A percentile compares a stretch with the other conserved stretches of the same genome.
Evolutionary conservation across 2,888 invertebrate species (phyloP).

Genomic region (Callyntrura sp.): DNA sequence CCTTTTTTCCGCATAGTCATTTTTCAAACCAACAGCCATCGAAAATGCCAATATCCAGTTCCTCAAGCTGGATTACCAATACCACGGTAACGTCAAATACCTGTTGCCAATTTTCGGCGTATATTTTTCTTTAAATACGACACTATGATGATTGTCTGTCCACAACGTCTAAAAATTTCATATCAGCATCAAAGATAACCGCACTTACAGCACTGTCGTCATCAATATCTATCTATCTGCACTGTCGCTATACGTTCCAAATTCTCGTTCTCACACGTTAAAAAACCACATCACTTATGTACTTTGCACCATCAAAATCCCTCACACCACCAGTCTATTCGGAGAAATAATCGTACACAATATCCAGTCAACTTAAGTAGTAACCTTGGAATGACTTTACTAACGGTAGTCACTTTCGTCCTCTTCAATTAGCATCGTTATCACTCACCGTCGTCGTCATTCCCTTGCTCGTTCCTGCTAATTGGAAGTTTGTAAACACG

Average conservation of each 20-base stretch:
- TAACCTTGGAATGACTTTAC: constrained; percentile 37
- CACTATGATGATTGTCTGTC: background rate
- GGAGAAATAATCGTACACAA: background rate
- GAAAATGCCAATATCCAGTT: constrained; percentile 24
- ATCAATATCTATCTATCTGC: background rate
- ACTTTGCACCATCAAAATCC: background rate
- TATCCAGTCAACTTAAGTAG: background rate
- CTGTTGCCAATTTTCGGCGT: background rate
- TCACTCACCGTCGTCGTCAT: constrained; percentile 44
- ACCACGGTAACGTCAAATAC: constrained; percentile 4
- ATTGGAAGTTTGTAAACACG: constrained; percentile 33
- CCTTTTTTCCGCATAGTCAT: background rate
- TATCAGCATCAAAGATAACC: constrained; percentile 5
- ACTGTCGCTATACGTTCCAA: background rate
- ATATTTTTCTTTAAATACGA: background rate
- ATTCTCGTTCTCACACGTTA: background rate
- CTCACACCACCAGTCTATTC: constrained; percentile 3
- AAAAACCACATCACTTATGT: background rate
- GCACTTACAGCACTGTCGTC: background rate
- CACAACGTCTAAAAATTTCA: constrained; percentile 4
- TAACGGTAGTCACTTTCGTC: background rate
- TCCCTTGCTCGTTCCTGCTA: background rate
- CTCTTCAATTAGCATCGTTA: constrained; percentile 27
- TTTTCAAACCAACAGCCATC: background rate
- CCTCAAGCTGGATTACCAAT: background rate